These are phyloP conservation scores for Pangasius djambal DNA, from an alignment of 2,797 vertebrate species.

Conservation along the genomic window DNA sequence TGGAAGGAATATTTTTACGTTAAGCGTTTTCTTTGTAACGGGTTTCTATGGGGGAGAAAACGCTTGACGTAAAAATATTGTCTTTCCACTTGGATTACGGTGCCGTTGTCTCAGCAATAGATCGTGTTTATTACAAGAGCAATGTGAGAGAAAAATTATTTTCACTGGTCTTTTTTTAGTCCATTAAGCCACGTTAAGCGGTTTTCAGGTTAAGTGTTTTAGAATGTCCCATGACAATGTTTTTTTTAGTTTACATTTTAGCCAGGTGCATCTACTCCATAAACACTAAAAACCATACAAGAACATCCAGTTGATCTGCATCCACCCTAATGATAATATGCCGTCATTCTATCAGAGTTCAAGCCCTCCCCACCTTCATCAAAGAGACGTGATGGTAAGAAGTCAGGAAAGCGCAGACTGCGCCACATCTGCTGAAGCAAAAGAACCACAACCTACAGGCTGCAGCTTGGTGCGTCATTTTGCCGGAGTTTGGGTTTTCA, in stretches of 20 bases:
- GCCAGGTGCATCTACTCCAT: background rate
- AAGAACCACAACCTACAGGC: constrained; percentile 12
- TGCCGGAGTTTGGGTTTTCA: background rate
- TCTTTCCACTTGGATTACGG: no score
- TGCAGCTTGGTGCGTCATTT: constrained; percentile 56
- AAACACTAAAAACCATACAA: background rate
- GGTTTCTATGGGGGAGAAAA: no score
- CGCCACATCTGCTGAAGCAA: background rate
- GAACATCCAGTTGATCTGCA: background rate
- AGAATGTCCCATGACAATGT: no score
- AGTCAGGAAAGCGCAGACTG: constrained; percentile 57
- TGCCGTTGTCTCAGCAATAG: no score
- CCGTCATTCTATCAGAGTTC: constrained; percentile 3
- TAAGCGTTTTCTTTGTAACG: no score
- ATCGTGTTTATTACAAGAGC: no score
- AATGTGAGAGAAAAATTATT: no score
- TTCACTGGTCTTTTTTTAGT: no score
- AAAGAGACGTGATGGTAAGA: constrained; percentile 51
- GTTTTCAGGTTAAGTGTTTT: no score
- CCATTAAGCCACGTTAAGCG: no score
- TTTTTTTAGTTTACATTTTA: background rate
- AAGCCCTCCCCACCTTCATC: constrained; percentile 44
- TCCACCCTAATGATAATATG: background rate
- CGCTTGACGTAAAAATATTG: no score
- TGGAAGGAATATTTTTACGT: no score